phyloP scores from a whole-genome alignment of 2,797 vertebrate genomes.

The Meda fulgida region DNA sequence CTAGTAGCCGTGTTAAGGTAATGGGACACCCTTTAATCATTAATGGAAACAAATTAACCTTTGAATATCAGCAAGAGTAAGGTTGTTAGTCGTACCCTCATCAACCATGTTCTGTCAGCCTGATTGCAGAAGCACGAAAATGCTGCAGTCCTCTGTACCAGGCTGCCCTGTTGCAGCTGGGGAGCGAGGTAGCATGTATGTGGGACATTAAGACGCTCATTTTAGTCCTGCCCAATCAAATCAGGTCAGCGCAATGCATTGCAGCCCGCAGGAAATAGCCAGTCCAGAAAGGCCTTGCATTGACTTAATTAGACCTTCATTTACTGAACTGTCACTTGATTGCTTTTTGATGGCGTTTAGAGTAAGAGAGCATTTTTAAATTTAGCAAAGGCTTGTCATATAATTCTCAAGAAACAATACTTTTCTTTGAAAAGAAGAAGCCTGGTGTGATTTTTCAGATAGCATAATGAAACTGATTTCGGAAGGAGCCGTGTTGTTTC shows the following conservation, averaged over 20 bases:
- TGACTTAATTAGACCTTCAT: conserved; percentile 79
- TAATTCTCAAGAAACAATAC: conserved; percentile 65
- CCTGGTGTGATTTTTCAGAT: neutral
- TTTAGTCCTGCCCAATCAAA: conserved; percentile 78
- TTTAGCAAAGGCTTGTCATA: conserved; percentile 64
- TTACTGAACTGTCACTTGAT: conserved; percentile 71
- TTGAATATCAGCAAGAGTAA: conserved; percentile 71
- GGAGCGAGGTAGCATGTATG: conserved; percentile 69
- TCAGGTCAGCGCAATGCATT: conserved; percentile 77
- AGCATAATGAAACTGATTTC: neutral
- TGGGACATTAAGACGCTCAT: conserved; percentile 77
- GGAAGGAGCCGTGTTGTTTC: conserved; percentile 48
- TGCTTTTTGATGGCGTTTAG: conserved; percentile 70
- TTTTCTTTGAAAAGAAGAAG: conserved; percentile 68
- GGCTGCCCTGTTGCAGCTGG: conserved; percentile 39
- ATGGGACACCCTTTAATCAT: conserved; percentile 70
- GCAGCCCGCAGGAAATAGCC: conserved; percentile 74
- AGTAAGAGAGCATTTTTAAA: conserved; percentile 62
- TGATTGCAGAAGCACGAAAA: conserved; percentile 57
- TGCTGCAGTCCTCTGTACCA: neutral
- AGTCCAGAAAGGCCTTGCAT: conserved; percentile 75
- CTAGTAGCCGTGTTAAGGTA: conserved; percentile 61
- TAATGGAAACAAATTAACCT: conserved; percentile 78
- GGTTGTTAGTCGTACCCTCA: conserved; percentile 56
- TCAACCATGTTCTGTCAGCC: conserved; percentile 45